Conservation (phyloP, 2,797 vertebrate species). For the Anas capensis region DNA sequence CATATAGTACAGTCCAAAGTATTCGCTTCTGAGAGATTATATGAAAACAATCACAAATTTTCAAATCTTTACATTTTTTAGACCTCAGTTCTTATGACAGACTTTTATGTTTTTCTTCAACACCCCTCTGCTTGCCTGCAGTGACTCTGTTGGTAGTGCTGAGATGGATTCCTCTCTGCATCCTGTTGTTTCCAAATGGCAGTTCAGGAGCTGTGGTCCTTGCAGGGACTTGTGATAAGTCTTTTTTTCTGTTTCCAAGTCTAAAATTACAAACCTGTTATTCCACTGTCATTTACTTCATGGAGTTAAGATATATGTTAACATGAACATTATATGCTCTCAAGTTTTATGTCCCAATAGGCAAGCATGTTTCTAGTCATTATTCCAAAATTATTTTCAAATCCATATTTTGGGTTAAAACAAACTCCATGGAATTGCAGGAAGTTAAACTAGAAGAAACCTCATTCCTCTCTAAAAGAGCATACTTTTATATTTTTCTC, state of each 20-base stretch:
- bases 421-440: not conserved
- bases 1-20: not conserved
- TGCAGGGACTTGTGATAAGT: conserved; percentile 50
- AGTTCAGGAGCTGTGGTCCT: conserved; percentile 74
- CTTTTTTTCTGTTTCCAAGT: conserved; percentile 57
- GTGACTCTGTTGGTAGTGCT: not conserved
- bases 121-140: conserved; percentile 72
- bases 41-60: not conserved
- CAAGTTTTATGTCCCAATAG: not conserved
- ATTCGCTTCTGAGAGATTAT: not conserved
- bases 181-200: conserved; percentile 42
- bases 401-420: not conserved
- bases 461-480: not conserved
- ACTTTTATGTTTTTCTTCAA: not conserved
- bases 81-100: not conserved
- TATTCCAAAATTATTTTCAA: not conserved
- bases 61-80: not conserved
- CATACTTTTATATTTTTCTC: not conserved
- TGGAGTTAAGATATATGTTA: not conserved
- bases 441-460: not conserved
- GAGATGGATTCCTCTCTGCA: conserved; percentile 28
- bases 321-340: not conserved
- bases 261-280: conserved; percentile 70
- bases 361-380: not conserved
- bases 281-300: not conserved